Percentiles rank a stretch among this genome's conserved stretches.
Conservation (phyloP, 2,113 vertebrate genomes). For the Triplophysa rosa region DNA sequence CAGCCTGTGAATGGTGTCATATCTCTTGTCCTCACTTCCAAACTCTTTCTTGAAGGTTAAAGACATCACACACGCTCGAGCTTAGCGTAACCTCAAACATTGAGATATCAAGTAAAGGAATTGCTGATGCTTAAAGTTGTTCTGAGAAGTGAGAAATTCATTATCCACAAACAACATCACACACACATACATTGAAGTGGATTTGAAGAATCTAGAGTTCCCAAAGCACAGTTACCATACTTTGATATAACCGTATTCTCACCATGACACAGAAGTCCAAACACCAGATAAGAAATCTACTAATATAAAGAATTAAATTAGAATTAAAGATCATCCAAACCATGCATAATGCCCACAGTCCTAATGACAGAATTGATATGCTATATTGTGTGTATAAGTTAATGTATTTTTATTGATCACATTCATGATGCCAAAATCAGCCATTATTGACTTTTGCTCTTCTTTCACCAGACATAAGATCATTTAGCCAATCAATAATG, state of each 20-base stretch:
- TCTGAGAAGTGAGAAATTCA: constrained; percentile 8
- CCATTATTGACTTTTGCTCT: constrained; percentile 38
- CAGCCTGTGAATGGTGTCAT: background rate
- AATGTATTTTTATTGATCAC: constrained; percentile 16
- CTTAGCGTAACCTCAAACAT: background rate
- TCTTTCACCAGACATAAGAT: constrained; percentile 50
- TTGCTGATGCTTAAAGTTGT: constrained; percentile 37
- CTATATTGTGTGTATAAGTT: constrained; percentile 3
- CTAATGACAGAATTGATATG: background rate
- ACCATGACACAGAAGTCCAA: background rate
- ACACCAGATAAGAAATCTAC: background rate
- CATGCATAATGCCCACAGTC: background rate
- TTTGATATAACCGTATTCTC: background rate
- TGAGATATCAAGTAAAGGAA: constrained; percentile 45
- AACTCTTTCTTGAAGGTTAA: constrained; percentile 31
- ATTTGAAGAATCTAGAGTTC: background rate
- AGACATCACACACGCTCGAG: background rate
- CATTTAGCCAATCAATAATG: constrained; percentile 37
- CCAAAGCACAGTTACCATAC: background rate
- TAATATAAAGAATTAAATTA: background rate
- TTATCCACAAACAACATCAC: constrained; percentile 7
- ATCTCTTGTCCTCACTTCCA: background rate
- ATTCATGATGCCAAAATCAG: constrained; percentile 40
- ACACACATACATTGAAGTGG: background rate
- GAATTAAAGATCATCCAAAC: too few relatives aligned